Evolutionary conservation across 1,140 invertebrate species (phyloP).

Genomic region (Brachionus asplanchnoidis): DNA sequence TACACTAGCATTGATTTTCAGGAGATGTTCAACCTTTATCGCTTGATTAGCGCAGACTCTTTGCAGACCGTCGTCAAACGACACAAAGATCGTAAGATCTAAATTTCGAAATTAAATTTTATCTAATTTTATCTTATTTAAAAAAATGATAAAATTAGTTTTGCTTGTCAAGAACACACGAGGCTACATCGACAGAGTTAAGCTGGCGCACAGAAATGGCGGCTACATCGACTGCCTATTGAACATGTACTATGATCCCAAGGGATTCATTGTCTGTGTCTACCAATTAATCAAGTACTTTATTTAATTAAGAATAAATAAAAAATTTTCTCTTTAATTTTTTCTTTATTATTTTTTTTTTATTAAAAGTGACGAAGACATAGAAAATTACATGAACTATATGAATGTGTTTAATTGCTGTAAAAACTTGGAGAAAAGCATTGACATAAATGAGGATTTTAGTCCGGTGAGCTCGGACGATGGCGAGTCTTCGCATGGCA

Average conservation of each 20-base stretch:
- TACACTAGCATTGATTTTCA: not conserved
- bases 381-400: not conserved
- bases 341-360: not conserved
- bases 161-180: conserved; percentile 4
- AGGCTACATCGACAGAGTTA: not conserved
- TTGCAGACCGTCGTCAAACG: not conserved
- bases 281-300: not conserved
- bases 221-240: not conserved
- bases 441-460: not conserved
- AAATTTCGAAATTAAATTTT: not conserved
- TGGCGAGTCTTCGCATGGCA: not conserved
- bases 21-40: not conserved
- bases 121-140: not conserved
- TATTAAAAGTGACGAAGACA: not conserved
- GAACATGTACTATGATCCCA: conserved; percentile 22
- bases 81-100: conserved; percentile 18
- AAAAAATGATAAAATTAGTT: not conserved
- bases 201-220: not conserved
- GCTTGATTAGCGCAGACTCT: not conserved
- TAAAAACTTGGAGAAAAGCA: not conserved
- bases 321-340: not conserved
- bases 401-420: not conserved
- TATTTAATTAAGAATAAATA: not conserved
- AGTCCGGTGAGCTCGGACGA: not conserved
- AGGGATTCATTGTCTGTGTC: conserved; percentile 7